phyloP scores from a whole-genome alignment of 2,888 invertebrate genomes.

The Cantharis rufa region DNA sequence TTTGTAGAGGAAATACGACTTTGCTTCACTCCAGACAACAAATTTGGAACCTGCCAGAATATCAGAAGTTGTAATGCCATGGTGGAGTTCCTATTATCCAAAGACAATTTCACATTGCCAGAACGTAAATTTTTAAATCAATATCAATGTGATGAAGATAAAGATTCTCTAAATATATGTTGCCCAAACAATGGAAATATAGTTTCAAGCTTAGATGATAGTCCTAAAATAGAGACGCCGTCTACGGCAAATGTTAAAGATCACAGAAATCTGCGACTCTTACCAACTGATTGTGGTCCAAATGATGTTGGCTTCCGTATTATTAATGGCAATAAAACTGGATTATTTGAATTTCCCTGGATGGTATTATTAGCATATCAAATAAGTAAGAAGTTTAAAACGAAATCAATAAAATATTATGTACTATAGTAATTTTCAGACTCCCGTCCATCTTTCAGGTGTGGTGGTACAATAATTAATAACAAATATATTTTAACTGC shows the following conservation, averaged over 20 bases:
- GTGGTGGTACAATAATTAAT: slow-evolving; percentile 59
- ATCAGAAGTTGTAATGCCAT: not conserved
- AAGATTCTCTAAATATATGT: not conserved
- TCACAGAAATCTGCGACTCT: not conserved
- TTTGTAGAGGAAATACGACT: not conserved
- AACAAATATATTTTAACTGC: slow-evolving; percentile 59
- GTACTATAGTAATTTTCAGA: slow-evolving; percentile 43
- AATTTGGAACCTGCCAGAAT: not conserved
- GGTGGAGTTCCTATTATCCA: not conserved
- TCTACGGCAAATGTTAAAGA: not conserved
- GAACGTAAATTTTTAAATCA: not conserved
- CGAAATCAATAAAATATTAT: slow-evolving; percentile 25
- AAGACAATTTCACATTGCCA: not conserved
- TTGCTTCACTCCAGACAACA: not conserved
- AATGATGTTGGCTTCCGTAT: not conserved
- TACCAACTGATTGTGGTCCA: not conserved
- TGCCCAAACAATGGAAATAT: not conserved
- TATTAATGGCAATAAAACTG: not conserved
- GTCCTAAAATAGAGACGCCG: not conserved
- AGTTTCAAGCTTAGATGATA: not conserved
- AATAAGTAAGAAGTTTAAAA: slow-evolving; percentile 33
- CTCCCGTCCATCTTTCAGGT: slow-evolving; percentile 48
- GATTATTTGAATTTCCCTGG: slow-evolving; percentile 73
- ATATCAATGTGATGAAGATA: not conserved
- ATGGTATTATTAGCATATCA: slow-evolving; percentile 71